Percentiles rank a stretch among this genome's conserved stretches.
Evolutionary conservation across 2,113 vertebrate species (phyloP).

Genomic region (Lepus timidus): DNA sequence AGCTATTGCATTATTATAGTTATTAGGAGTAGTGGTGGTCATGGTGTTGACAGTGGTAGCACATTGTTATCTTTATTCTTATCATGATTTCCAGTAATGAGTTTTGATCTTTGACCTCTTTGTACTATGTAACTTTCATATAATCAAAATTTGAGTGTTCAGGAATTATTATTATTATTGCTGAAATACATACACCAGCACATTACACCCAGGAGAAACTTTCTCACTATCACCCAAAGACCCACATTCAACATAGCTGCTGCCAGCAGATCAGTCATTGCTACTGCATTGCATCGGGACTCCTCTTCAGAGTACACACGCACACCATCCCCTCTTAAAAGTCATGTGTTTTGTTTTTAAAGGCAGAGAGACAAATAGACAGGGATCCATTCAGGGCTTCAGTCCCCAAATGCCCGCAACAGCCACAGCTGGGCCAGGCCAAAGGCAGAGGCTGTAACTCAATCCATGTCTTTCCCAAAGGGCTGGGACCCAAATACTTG

Average conservation of each 20-base stretch:
- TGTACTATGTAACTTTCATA: not conserved
- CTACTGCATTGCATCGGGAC: not conserved
- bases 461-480: too few species aligned
- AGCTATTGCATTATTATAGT: not conserved
- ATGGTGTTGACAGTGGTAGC: too few species aligned
- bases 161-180: not conserved
- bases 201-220: not conserved
- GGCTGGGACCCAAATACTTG: too few species aligned
- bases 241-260: not conserved
- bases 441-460: too few species aligned
- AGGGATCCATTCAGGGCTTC: too few species aligned
- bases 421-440: too few species aligned
- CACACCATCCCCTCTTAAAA: not conserved
- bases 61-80: not conserved
- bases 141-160: not conserved
- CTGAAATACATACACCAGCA: constrained; percentile 14
- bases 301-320: not conserved
- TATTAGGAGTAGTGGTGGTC: not conserved
- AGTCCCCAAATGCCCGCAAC: too few species aligned
- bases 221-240: not conserved
- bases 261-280: not conserved
- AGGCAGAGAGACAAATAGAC: too few species aligned
- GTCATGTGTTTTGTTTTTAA: too few species aligned
- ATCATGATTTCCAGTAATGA: not conserved
- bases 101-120: not conserved